A percentile compares a stretch with the other conserved stretches of the same genome.
phyloP scores from a whole-genome alignment of 2,113 vertebrate genomes.

The Poeciliopsis turrubarensis region DNA sequence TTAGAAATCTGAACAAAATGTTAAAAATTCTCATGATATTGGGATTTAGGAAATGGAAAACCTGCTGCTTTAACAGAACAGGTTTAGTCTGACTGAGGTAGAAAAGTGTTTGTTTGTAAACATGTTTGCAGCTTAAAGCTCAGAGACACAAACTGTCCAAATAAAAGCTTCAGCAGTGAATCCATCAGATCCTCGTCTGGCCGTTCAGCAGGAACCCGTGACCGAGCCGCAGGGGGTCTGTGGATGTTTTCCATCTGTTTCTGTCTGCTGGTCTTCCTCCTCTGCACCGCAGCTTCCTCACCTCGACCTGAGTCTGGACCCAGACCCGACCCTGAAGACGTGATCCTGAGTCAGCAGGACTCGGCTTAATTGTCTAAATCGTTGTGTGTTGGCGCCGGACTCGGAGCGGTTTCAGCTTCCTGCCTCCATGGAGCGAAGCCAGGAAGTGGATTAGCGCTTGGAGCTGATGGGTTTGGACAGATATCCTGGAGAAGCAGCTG shows the following conservation, averaged over 20 bases:
- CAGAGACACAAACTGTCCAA: neutral
- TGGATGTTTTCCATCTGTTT: neutral
- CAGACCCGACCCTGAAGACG: conserved; percentile 2
- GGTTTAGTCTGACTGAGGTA: neutral
- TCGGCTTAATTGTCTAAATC: conserved; percentile 36
- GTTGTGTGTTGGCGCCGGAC: neutral
- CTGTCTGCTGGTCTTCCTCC: conserved; percentile 8
- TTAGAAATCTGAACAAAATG: too few relatives aligned
- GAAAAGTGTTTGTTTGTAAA: neutral
- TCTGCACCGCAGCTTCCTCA: conserved; percentile 1
- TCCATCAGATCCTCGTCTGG: neutral
- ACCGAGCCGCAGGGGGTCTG: neutral
- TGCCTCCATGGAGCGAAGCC: conserved; percentile 17
- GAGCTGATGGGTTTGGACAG: conserved; percentile 38
- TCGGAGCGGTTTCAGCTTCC: neutral
- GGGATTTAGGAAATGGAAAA: too few relatives aligned
- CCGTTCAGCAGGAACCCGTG: neutral
- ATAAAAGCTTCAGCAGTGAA: neutral
- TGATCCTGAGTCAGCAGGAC: conserved; percentile 1
- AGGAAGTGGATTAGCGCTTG: conserved; percentile 39
- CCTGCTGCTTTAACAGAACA: too few relatives aligned
- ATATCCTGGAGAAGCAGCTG: conserved; percentile 25
- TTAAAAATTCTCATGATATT: too few relatives aligned
- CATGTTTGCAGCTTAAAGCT: neutral
- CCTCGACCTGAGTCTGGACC: neutral